Evolutionary conservation across 2,113 vertebrate genomes (phyloP).

Genomic region (Pithys albifrons): DNA sequence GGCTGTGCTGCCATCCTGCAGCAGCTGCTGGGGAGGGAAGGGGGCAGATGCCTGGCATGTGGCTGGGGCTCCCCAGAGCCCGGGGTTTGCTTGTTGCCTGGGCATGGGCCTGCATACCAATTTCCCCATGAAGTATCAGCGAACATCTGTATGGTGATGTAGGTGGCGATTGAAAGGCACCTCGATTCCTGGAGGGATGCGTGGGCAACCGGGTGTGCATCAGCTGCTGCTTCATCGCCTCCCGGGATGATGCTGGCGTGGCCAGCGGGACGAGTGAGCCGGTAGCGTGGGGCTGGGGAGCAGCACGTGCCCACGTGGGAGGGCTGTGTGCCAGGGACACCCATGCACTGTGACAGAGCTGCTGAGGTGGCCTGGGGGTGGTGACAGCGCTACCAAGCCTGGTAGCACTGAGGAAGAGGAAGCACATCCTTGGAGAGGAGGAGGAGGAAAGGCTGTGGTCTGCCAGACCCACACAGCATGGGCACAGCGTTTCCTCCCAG

Average conservation of each 20-base stretch:
- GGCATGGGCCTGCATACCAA: neutral
- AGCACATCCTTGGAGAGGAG: neutral
- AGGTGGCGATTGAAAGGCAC: neutral
- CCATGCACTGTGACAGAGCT: neutral
- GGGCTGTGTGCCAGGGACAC: neutral
- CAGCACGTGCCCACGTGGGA: neutral
- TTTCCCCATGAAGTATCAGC: neutral
- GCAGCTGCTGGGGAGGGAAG: neutral
- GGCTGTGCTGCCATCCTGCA: neutral
- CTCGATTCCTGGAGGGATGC: neutral
- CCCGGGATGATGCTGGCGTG: neutral
- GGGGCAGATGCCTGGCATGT: constrained; percentile 22
- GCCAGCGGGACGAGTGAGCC: neutral
- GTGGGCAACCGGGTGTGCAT: neutral
- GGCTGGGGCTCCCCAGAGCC: constrained; percentile 35
- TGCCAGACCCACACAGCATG: rapidly evolving
- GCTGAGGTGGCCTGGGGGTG: constrained; percentile 8
- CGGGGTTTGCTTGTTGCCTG: neutral
- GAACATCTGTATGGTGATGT: neutral
- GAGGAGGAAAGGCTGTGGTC: neutral
- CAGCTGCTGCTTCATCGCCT: neutral
- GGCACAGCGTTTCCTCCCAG: rapidly evolving
- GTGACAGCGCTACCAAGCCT: neutral
- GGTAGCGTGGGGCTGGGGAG: neutral
- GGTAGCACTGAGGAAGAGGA: neutral